Evolutionary conservation across 2,113 vertebrate species (phyloP).

Genomic region (Miniopterus natalensis): DNA sequence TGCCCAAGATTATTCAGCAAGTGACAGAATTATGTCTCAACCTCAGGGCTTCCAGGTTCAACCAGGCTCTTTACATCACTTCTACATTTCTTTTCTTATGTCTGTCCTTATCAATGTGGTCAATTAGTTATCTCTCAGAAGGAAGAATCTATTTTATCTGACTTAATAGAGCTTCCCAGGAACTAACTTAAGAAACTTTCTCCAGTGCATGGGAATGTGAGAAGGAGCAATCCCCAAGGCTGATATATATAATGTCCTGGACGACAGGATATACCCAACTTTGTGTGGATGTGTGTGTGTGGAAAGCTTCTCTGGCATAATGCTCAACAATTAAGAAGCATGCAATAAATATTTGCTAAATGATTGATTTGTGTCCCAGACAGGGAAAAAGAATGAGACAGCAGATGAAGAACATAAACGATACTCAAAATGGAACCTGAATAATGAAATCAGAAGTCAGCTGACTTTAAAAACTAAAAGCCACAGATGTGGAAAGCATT

Average conservation of each 20-base stretch:
- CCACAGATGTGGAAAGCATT: slow-evolving; percentile 25
- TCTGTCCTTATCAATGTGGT: not conserved
- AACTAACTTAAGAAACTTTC: slow-evolving; percentile 13
- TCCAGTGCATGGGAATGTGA: not conserved
- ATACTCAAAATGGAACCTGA: slow-evolving; percentile 42
- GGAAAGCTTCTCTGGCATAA: not conserved
- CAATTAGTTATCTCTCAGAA: not conserved
- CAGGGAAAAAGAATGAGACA: slow-evolving; percentile 37
- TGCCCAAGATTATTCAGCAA: not conserved
- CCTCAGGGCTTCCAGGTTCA: not conserved
- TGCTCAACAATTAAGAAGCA: not conserved
- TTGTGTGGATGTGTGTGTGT: not conserved
- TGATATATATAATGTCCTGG: not conserved
- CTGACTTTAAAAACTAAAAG: slow-evolving; percentile 60
- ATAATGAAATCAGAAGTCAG: slow-evolving; percentile 54
- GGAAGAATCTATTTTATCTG: not conserved
- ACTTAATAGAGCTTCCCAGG: not conserved
- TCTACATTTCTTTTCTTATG: not conserved
- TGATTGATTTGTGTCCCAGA: not conserved
- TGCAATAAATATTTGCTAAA: slow-evolving; percentile 6
- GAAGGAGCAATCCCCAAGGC: not conserved
- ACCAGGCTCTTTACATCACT: not conserved
- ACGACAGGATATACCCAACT: not conserved
- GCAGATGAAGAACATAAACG: slow-evolving; percentile 61
- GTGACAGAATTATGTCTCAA: not conserved